Evolutionary conservation across 2,888 invertebrate genomes (phyloP).

Genomic region (Morinoia aosen): DNA sequence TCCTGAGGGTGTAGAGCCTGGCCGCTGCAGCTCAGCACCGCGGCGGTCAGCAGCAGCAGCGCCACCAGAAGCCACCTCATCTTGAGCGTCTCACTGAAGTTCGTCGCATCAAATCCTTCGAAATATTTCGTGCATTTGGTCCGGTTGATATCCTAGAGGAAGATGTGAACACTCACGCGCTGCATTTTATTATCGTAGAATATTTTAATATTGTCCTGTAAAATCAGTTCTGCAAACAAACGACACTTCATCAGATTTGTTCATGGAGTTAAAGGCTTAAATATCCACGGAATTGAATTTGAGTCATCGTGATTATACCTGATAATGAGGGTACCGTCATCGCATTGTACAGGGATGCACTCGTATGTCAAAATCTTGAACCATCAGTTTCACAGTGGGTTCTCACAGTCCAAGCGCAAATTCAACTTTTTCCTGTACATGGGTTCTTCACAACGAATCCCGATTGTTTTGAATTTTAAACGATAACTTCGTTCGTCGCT

Average conservation of each 20-base stretch:
- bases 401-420: neutral
- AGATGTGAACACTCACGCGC: neutral
- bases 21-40: neutral
- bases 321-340: neutral
- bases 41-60: neutral
- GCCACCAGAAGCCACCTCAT: neutral
- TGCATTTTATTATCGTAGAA: neutral
- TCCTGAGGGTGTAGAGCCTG: neutral
- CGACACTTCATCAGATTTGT: neutral
- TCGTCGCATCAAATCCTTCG: neutral
- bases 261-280: neutral
- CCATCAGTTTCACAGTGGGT: neutral
- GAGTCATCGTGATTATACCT: neutral
- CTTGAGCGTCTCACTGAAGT: neutral
- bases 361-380: neutral
- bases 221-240: too few species aligned
- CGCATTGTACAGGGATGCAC: neutral
- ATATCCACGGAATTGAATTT: neutral
- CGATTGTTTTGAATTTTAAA: too few species aligned
- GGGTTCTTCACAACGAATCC: too few species aligned
- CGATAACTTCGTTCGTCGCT: too few species aligned
- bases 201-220: neutral
- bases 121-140: neutral
- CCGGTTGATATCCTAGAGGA: neutral
- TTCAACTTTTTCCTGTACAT: neutral